phyloP scores from a whole-genome alignment of 1,140 invertebrate species.

The Varroa destructor region DNA sequence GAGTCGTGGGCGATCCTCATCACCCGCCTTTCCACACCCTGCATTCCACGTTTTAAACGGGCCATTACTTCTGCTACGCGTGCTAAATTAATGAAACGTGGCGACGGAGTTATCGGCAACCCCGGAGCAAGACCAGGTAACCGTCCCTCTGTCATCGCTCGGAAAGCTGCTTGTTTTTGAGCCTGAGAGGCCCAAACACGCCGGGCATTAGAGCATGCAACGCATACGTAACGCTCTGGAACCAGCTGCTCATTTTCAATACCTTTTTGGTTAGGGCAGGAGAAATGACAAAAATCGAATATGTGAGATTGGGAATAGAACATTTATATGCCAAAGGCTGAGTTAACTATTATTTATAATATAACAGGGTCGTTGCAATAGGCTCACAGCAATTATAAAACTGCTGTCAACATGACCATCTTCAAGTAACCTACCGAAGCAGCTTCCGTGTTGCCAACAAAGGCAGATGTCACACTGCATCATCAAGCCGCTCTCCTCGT shows the following conservation, averaged over 20 bases:
- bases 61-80: conserved; percentile 7
- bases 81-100: conserved; percentile 10
- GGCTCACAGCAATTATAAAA: no score
- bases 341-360: no score
- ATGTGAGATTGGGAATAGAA: no score
- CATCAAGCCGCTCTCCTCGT: conserved; percentile 83
- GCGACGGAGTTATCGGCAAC: not conserved
- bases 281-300: no score
- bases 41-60: not conserved
- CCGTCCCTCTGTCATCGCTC: conserved; percentile 9
- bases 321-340: no score
- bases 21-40: conserved; percentile 3
- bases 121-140: conserved; percentile 10
- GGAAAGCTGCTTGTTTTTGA: conserved; percentile 19
- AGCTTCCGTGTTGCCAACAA: conserved; percentile 83
- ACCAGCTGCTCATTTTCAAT: conserved; percentile 65
- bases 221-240: conserved; percentile 77
- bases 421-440: conserved; percentile 48
- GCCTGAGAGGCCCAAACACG: conserved; percentile 50
- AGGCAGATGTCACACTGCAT: conserved; percentile 85
- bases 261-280: not conserved
- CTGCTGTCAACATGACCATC: no score
- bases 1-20: not conserved
- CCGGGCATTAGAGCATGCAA: conserved; percentile 62
- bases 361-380: no score